phyloP scores from a whole-genome alignment of 2,113 vertebrate genomes.

The Plotosus lineatus region DNA sequence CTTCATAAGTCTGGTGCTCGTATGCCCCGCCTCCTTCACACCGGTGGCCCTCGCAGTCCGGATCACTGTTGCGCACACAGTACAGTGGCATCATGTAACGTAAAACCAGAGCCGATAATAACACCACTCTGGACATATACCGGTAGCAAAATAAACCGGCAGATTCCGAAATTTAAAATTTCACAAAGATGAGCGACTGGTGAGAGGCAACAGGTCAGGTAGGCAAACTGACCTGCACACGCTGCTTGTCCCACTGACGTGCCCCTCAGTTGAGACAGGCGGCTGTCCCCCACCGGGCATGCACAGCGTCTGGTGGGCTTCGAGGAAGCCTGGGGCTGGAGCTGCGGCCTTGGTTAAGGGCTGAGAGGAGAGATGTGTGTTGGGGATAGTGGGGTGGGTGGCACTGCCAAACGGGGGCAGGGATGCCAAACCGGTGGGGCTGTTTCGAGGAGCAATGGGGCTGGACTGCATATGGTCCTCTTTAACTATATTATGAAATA shows the following conservation, averaged over 20 bases:
- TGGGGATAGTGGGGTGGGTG: conserved; percentile 76
- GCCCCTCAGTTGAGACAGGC: conserved; percentile 76
- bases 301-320: conserved; percentile 84
- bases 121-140: no score
- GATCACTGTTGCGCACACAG: conserved; percentile 76
- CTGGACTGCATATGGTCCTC: conserved; percentile 85
- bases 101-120: no score
- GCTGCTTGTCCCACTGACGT: conserved; percentile 87
- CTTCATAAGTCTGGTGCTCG: conserved; percentile 89
- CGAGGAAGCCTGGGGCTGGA: conserved; percentile 83
- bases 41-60: conserved; percentile 94
- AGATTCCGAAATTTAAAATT: no score
- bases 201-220: not conserved
- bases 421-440: conserved; percentile 81
- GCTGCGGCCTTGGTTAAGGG: conserved; percentile 85
- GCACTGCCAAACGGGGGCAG: conserved; percentile 82
- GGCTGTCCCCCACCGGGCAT: conserved; percentile 80
- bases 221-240: conserved; percentile 86
- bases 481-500: conserved; percentile 90
- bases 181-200: no score
- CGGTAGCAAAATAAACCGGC: no score
- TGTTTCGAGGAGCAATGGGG: conserved; percentile 80
- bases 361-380: conserved; percentile 81
- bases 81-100: not conserved
- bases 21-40: conserved; percentile 87